Evolutionary conservation across 2,797 vertebrate genomes (phyloP).

Genomic region (Esox lucius): DNA sequence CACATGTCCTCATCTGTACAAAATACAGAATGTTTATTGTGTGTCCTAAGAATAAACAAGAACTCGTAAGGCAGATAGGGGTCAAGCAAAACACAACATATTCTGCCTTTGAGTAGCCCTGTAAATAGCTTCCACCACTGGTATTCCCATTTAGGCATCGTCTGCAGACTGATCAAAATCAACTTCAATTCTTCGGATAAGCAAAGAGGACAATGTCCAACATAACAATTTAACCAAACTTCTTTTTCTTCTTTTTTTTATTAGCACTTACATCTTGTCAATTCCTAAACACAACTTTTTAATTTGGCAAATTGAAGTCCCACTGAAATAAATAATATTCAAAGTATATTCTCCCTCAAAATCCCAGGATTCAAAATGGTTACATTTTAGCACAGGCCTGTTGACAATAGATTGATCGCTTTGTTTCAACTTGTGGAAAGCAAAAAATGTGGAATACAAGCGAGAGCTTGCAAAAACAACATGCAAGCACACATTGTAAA

Average conservation of each 20-base stretch:
- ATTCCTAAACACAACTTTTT: slow-evolving; percentile 24
- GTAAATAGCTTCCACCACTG: slow-evolving; percentile 21
- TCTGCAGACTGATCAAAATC: background rate
- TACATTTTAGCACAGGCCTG: background rate
- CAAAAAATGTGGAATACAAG: background rate
- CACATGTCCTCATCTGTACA: slow-evolving; percentile 51
- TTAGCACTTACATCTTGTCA: background rate
- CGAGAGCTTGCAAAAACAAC: slow-evolving; percentile 7
- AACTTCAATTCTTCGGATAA: slow-evolving; percentile 10
- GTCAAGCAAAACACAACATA: slow-evolving; percentile 34
- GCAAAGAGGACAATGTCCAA: slow-evolving; percentile 5
- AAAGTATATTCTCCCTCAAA: slow-evolving; percentile 18
- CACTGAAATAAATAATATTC: slow-evolving; percentile 53
- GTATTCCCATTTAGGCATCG: background rate
- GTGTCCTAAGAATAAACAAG: slow-evolving; percentile 62
- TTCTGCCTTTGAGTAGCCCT: slow-evolving; percentile 14
- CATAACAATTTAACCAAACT: slow-evolving; percentile 34
- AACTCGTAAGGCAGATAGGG: slow-evolving; percentile 54
- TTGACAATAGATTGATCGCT: background rate
- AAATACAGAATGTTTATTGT: slow-evolving; percentile 66
- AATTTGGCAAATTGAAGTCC: slow-evolving; percentile 39
- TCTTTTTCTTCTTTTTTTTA: slow-evolving; percentile 14
- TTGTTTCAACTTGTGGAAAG: background rate
- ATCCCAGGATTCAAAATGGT: background rate
- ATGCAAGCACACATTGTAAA: slow-evolving; percentile 20